Percentiles rank a stretch among this genome's conserved stretches.
Conservation (phyloP, 2,797 vertebrate species). For the Alca torda region DNA sequence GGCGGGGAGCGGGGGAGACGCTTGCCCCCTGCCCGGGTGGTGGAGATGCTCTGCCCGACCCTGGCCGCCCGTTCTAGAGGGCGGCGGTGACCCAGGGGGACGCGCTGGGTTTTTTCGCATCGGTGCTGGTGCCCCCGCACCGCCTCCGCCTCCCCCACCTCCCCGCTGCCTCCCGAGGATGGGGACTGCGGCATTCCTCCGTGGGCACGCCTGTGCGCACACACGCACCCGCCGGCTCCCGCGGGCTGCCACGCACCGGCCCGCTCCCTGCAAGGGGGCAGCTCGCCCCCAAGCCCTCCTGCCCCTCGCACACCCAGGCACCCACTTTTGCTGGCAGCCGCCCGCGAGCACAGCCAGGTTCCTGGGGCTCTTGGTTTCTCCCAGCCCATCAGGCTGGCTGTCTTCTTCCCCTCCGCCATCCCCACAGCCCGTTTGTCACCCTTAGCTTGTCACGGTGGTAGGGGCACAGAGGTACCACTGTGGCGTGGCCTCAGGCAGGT, state of each 20-base stretch:
- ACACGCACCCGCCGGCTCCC: neutral
- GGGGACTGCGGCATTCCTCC: constrained; percentile 23
- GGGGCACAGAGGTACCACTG: accelerated
- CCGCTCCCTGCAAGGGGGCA: neutral
- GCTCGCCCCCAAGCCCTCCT: neutral
- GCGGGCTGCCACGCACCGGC: neutral
- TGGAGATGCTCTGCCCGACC: neutral
- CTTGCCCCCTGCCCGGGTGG: no score
- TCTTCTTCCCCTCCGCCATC: neutral
- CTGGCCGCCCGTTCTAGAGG: neutral
- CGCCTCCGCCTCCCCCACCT: no score
- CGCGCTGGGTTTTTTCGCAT: neutral
- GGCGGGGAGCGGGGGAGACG: neutral
- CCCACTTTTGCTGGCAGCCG: neutral
- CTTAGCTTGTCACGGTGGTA: neutral
- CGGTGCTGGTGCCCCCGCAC: no score
- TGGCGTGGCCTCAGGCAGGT: neutral
- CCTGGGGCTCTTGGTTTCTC: neutral
- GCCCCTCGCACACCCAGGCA: neutral
- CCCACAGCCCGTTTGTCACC: neutral
- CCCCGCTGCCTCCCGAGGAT: neutral
- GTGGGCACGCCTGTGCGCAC: neutral
- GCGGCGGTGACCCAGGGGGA: neutral
- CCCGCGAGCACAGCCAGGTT: neutral
- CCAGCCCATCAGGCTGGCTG: neutral